A percentile compares a stretch with the other conserved stretches of the same genome.
These are phyloP conservation scores for Alethe castanea DNA, from an alignment of 2,113 vertebrate genomes.

Conservation along the genomic window DNA sequence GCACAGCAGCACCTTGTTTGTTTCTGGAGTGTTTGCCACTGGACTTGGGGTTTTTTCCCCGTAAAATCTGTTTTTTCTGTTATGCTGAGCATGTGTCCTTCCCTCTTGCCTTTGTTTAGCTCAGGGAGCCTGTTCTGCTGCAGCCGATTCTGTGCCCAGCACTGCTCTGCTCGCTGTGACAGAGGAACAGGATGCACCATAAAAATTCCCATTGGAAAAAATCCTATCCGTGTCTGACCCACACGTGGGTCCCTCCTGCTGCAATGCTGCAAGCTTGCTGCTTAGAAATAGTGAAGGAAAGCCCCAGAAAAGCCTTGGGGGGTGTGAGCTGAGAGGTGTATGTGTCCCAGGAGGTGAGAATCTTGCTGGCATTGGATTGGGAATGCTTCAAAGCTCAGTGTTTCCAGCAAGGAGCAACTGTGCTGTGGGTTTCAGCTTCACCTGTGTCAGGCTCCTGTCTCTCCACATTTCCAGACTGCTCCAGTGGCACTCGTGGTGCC, in stretches of 20 bases:
- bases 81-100: neutral
- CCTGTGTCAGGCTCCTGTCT: neutral
- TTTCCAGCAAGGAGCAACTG: neutral
- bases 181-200: neutral
- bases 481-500: rapidly evolving
- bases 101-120: neutral
- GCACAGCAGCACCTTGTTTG: neutral
- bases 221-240: neutral
- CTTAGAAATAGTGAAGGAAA: neutral
- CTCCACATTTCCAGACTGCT: neutral
- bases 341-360: neutral
- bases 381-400: neutral
- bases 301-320: neutral
- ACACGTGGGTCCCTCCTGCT: rapidly evolving
- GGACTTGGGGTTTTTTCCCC: neutral
- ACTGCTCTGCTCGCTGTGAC: rapidly evolving
- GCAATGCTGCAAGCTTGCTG: neutral
- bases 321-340: neutral
- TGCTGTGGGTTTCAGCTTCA: neutral
- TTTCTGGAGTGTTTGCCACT: neutral
- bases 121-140: neutral
- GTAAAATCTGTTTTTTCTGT: neutral
- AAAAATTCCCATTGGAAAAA: neutral
- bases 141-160: rapidly evolving
- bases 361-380: neutral